Evolutionary conservation across 1,140 invertebrate genomes (phyloP).

Genomic region (Tetragnatha versicolor): DNA sequence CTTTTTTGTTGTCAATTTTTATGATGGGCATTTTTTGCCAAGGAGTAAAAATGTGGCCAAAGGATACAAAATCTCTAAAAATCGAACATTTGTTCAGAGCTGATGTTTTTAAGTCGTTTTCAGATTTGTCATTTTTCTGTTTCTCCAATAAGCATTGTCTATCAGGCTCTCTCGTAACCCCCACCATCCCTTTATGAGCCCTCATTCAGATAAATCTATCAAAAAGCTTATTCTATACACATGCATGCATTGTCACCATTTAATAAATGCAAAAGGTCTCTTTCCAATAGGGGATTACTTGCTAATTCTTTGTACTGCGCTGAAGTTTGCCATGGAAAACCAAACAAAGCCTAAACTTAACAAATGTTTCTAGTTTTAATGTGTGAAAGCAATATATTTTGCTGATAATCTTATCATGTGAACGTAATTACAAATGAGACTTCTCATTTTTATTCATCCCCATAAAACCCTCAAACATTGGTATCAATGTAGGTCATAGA

Average conservation of each 20-base stretch:
- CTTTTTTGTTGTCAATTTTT: constrained; percentile 64
- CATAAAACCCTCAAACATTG: constrained; percentile 32
- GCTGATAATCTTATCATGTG: constrained; percentile 23
- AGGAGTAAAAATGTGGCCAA: constrained; percentile 57
- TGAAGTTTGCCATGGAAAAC: constrained; percentile 52
- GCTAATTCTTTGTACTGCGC: constrained; percentile 26
- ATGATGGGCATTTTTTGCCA: constrained; percentile 54
- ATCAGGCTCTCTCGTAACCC: constrained; percentile 36
- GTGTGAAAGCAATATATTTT: constrained; percentile 49
- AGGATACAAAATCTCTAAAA: constrained; percentile 23
- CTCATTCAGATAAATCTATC: constrained; percentile 35
- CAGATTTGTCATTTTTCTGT: constrained; percentile 53
- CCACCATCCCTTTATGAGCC: constrained; percentile 48
- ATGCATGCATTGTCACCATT: constrained; percentile 55
- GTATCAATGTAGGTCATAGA: constrained; percentile 51
- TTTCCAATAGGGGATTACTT: constrained; percentile 48
- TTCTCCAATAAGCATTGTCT: constrained; percentile 57
- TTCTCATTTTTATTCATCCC: constrained; percentile 47
- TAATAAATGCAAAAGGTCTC: constrained; percentile 51
- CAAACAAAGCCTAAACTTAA: constrained; percentile 56
- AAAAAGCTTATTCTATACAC: constrained; percentile 50
- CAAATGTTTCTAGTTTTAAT: constrained; percentile 53
- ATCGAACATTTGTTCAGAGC: constrained; percentile 13
- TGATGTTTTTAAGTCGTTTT: constrained; percentile 39
- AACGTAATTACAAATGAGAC: constrained; percentile 25